Evolutionary conservation across 64 coral and sea anemone genomes (phyloP).

Genomic region (Stichodactyla helianthus): DNA sequence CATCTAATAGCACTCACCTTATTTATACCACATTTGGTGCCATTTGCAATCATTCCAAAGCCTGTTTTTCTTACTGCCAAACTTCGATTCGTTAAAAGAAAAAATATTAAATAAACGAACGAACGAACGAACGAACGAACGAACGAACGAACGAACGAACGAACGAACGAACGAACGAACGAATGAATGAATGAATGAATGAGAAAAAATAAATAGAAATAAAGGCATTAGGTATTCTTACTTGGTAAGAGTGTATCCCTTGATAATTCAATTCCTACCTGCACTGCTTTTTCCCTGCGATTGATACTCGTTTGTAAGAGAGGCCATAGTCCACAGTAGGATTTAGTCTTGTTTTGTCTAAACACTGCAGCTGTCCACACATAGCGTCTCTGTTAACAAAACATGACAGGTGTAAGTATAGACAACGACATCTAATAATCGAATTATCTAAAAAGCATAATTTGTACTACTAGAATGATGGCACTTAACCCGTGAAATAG

Average conservation of each 20-base stretch:
- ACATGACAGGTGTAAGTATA: neutral
- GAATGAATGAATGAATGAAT: no score
- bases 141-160: no score
- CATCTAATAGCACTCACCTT: constrained; percentile 1
- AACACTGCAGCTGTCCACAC: constrained; percentile 45
- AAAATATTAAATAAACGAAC: no score
- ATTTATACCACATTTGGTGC: constrained; percentile 36
- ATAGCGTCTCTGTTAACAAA: constrained; percentile 6
- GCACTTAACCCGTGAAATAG: no score
- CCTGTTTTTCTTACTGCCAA: neutral
- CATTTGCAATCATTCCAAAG: constrained; percentile 20
- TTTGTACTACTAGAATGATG: no score
- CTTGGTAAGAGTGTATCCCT: no score
- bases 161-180: no score
- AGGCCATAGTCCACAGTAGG: constrained; percentile 13
- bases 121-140: no score
- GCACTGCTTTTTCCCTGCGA: neutral
- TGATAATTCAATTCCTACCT: neutral
- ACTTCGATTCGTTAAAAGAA: neutral
- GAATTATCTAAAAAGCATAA: no score
- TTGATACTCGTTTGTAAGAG: neutral
- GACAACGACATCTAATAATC: neutral
- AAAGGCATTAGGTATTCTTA: no score
- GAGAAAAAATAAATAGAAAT: no score
- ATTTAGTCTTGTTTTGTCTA: neutral